Evolutionary conservation across 2,888 invertebrate genomes (phyloP).

Genomic region (Strigamia crassipes): DNA sequence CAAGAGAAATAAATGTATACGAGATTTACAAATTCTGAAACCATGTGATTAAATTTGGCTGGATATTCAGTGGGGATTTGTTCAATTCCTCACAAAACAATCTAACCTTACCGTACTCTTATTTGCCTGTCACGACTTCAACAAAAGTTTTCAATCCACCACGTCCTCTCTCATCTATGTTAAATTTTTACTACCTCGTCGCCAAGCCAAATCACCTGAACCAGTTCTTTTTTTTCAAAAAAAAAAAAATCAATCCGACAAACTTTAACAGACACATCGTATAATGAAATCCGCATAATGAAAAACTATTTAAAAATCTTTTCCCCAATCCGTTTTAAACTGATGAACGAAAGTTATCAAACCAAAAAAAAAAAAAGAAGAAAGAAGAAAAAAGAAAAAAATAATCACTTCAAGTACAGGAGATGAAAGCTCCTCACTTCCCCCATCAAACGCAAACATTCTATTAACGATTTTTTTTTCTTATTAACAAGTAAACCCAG

Average conservation of each 20-base stretch:
- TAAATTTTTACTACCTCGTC: background rate
- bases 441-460: conserved; percentile 2
- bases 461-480: conserved; percentile 19
- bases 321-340: background rate
- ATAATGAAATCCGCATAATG: background rate
- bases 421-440: conserved; percentile 20
- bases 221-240: background rate
- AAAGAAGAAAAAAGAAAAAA: background rate
- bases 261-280: background rate
- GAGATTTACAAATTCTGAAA: too few species aligned
- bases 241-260: background rate
- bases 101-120: too few species aligned
- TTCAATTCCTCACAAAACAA: too few species aligned
- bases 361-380: background rate
- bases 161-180: background rate
- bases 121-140: too few species aligned
- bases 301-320: background rate
- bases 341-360: background rate
- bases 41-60: too few species aligned
- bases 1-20: too few species aligned
- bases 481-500: background rate
- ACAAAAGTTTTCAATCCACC: too few species aligned
- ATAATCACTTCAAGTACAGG: conserved; percentile 6
- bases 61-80: too few species aligned
- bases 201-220: background rate